phyloP scores from a whole-genome alignment of 2,113 vertebrate genomes.

The Solea senegalensis region DNA sequence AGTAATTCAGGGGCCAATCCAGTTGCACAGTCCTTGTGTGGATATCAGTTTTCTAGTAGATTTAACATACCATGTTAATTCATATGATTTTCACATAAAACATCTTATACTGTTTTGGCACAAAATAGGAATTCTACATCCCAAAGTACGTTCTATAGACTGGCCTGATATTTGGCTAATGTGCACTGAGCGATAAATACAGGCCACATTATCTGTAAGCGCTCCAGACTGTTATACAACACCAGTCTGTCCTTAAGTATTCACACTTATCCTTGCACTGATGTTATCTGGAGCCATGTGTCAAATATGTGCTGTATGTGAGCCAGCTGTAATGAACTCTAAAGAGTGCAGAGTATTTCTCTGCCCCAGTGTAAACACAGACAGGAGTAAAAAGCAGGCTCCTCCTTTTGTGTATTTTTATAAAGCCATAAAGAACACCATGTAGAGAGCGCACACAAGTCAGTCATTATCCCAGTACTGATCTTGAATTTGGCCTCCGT shows the following conservation, averaged over 20 bases:
- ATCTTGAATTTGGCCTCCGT: slow-evolving; percentile 42
- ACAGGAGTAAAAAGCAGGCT: slow-evolving; percentile 53
- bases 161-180: background rate
- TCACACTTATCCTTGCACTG: slow-evolving; percentile 20
- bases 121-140: no score
- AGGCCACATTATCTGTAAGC: slow-evolving; percentile 22
- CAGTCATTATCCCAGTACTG: slow-evolving; percentile 63
- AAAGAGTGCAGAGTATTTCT: slow-evolving; percentile 43
- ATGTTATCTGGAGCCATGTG: slow-evolving; percentile 37
- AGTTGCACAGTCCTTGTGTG: background rate
- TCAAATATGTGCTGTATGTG: slow-evolving; percentile 36
- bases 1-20: no score
- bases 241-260: slow-evolving; percentile 21
- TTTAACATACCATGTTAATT: background rate
- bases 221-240: slow-evolving; percentile 19
- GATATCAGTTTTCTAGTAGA: background rate
- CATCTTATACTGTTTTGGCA: no score
- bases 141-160: no score
- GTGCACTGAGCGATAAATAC: slow-evolving; percentile 1
- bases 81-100: background rate
- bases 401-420: slow-evolving; percentile 72
- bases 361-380: slow-evolving; percentile 59
- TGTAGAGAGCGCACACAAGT: slow-evolving; percentile 63
- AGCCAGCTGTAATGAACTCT: slow-evolving; percentile 49
- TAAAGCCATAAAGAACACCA: slow-evolving; percentile 67